phyloP scores from a whole-genome alignment of 2,113 vertebrate species.

The Tautogolabrus adspersus region DNA sequence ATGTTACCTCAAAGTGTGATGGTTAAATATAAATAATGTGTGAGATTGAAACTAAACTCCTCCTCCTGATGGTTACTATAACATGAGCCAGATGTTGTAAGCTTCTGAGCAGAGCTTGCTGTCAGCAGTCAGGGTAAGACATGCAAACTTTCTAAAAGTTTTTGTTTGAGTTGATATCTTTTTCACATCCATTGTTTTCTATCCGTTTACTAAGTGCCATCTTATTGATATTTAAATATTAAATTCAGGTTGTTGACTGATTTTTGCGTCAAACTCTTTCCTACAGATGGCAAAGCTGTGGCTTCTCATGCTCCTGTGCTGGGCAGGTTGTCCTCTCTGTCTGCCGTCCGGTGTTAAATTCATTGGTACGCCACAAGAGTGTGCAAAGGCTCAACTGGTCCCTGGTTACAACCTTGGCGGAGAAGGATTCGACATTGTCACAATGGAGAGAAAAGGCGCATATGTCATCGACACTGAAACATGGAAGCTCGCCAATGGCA shows the following conservation, averaged over 20 bases:
- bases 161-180: no score
- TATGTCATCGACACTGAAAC: slow-evolving; percentile 61
- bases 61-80: no score
- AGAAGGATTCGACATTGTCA: slow-evolving; percentile 63
- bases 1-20: no score
- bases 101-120: no score
- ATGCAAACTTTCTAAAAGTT: no score
- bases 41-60: no score
- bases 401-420: slow-evolving; percentile 61
- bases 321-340: slow-evolving; percentile 15
- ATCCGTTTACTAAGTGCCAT: no score
- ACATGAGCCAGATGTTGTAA: no score
- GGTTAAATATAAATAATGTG: no score
- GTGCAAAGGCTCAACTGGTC: slow-evolving; percentile 43
- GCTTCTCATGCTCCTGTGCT: slow-evolving; percentile 16
- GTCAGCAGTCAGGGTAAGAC: no score
- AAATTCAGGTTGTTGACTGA: no score
- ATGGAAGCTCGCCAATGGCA: slow-evolving; percentile 40
- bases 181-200: no score
- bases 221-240: neutral
- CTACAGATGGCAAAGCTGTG: slow-evolving; percentile 39
- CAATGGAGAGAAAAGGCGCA: slow-evolving; percentile 55
- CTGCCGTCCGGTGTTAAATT: neutral
- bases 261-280: neutral
- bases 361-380: slow-evolving; percentile 23